Conservation (phyloP, 1,140 invertebrate genomes). For the Choristoneura fumiferana region DNA sequence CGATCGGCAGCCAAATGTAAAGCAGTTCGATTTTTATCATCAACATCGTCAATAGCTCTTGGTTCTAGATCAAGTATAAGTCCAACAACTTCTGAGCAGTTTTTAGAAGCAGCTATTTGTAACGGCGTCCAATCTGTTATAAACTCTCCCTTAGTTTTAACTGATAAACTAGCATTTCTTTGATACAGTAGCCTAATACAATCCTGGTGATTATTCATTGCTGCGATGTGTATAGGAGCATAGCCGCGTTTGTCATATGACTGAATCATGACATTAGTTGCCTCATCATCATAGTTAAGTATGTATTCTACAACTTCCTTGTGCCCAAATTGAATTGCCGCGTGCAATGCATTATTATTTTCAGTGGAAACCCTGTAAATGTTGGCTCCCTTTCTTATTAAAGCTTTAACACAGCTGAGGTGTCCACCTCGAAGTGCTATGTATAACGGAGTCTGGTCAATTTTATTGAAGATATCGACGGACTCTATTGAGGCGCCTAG, state of each 20-base stretch:
- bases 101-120: constrained; percentile 74
- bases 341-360: constrained; percentile 39
- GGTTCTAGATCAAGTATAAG: constrained; percentile 64
- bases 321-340: constrained; percentile 40
- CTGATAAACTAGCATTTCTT: constrained; percentile 61
- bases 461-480: constrained; percentile 35
- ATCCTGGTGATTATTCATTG: constrained; percentile 79
- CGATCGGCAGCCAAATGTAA: constrained; percentile 77
- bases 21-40: constrained; percentile 74
- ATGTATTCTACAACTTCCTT: constrained; percentile 41
- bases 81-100: constrained; percentile 63
- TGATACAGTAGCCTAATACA: constrained; percentile 80
- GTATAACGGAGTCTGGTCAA: constrained; percentile 57
- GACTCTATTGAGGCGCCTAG: constrained; percentile 59
- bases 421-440: constrained; percentile 52
- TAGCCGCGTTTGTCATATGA: constrained; percentile 50
- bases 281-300: constrained; percentile 16
- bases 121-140: constrained; percentile 71
- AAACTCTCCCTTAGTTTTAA: constrained; percentile 27
- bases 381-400: constrained; percentile 51
- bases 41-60: constrained; percentile 44
- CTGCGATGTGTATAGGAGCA: constrained; percentile 79
- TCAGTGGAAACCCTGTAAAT: constrained; percentile 33
- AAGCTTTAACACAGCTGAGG: constrained; percentile 46
- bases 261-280: neutral